Evolutionary conservation across 2,888 invertebrate species (phyloP).

Genomic region (Dicroscelio sp.): DNA sequence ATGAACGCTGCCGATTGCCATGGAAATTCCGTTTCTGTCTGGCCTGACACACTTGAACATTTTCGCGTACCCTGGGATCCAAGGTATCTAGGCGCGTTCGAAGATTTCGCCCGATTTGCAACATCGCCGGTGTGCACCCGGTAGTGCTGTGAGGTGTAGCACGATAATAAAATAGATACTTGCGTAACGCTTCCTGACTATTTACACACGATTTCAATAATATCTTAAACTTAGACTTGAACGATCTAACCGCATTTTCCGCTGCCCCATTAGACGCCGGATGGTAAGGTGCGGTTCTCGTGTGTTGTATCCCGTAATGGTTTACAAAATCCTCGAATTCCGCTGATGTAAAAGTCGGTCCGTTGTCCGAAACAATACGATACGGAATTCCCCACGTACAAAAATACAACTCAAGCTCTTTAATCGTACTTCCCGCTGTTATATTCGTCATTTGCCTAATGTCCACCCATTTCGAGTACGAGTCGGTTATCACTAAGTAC

Average conservation of each 20-base stretch:
- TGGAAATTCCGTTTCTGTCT: constrained; percentile 58
- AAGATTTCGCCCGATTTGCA: constrained; percentile 65
- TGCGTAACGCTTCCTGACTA: constrained; percentile 64
- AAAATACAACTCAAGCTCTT: not conserved
- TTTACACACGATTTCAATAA: constrained; percentile 20
- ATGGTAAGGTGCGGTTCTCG: not conserved
- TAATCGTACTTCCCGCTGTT: not conserved
- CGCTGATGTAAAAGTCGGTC: not conserved
- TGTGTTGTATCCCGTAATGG: constrained; percentile 14
- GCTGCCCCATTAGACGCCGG: too few relatives aligned
- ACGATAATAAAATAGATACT: constrained; percentile 78
- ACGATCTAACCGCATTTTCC: not conserved
- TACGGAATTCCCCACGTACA: not conserved
- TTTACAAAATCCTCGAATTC: not conserved
- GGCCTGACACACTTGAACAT: constrained; percentile 40
- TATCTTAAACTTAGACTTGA: constrained; percentile 79
- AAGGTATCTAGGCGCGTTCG: constrained; percentile 70
- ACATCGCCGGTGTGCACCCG: constrained; percentile 70
- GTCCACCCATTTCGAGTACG: not conserved
- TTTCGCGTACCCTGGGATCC: constrained; percentile 24
- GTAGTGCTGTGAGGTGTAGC: constrained; percentile 80
- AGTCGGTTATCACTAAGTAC: not conserved
- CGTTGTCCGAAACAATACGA: not conserved
- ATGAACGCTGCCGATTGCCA: constrained; percentile 62
- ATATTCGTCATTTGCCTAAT: not conserved